A percentile compares a stretch with the other conserved stretches of the same genome.
phyloP scores from a whole-genome alignment of 2,797 vertebrate genomes.

The Propithecus deckenii region DNA sequence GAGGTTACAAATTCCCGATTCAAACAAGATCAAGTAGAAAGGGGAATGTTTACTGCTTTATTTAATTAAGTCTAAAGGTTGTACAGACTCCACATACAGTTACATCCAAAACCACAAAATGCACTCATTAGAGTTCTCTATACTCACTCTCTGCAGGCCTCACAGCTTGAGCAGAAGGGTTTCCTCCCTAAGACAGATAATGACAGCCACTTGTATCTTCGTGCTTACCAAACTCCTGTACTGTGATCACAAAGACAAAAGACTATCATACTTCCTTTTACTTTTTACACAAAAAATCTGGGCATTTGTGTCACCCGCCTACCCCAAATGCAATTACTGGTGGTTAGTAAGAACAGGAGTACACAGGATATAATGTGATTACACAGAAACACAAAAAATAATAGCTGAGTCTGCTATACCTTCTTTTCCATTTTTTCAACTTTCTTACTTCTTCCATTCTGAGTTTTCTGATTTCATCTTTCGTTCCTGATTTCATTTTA shows the following conservation, averaged over 20 bases:
- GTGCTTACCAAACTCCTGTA: background rate
- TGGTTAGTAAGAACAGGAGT: background rate
- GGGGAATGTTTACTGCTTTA: background rate
- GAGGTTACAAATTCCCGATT: background rate
- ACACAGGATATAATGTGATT: background rate
- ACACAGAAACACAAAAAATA: background rate
- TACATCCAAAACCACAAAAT: background rate
- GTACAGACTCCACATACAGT: background rate
- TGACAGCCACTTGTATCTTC: background rate
- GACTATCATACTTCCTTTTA: background rate
- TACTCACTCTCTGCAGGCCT: background rate
- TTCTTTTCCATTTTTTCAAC: background rate
- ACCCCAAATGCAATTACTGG: background rate
- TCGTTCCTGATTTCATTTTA: conserved; percentile 17
- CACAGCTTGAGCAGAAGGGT: background rate
- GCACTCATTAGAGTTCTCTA: background rate
- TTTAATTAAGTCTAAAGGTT: background rate
- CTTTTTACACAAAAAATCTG: background rate
- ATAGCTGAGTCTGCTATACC: background rate
- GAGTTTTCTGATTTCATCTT: background rate
- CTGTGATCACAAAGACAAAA: background rate
- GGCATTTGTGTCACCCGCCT: background rate
- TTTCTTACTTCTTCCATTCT: background rate
- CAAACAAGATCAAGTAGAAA: background rate
- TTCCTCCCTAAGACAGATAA: background rate